Conservation (phyloP, 2,113 vertebrate genomes). For the Pelodiscus sinensis region DNA sequence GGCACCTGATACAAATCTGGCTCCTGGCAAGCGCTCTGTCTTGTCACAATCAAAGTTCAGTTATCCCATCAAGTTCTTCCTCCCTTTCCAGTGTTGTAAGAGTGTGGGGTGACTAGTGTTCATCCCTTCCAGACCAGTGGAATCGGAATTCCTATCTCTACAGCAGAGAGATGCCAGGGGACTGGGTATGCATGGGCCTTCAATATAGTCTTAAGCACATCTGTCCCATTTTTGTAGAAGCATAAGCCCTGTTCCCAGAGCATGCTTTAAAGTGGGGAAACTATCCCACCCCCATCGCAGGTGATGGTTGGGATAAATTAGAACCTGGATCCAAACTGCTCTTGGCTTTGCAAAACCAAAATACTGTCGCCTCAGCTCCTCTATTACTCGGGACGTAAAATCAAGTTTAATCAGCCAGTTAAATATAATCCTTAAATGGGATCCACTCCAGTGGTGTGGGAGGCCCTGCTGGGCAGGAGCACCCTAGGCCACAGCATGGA, state of each 20-base stretch:
- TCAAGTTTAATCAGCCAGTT: too few relatives aligned
- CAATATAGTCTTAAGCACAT: too few relatives aligned
- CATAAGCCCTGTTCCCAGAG: too few relatives aligned
- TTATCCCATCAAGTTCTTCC: fast-evolving
- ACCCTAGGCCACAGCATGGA: too few relatives aligned
- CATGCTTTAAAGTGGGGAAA: too few relatives aligned
- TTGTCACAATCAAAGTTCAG: fast-evolving
- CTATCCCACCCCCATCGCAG: too few relatives aligned
- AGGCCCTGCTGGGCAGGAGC: too few relatives aligned
- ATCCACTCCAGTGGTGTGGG: too few relatives aligned
- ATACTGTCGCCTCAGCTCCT: neutral
- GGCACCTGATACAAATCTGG: neutral
- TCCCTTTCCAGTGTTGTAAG: neutral
- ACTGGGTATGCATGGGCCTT: neutral
- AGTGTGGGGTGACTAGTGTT: neutral
- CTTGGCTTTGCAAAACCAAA: neutral
- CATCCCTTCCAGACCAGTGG: neutral
- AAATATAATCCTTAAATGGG: too few relatives aligned
- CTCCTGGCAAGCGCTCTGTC: neutral
- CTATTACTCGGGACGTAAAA: too few relatives aligned
- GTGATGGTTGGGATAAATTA: too few relatives aligned
- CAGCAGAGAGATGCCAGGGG: neutral
- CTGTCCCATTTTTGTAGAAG: too few relatives aligned
- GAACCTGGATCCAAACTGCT: neutral
- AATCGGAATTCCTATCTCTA: neutral